phyloP scores from a whole-genome alignment of 2,797 vertebrate species.

The Phyllotis vaccarum region DNA sequence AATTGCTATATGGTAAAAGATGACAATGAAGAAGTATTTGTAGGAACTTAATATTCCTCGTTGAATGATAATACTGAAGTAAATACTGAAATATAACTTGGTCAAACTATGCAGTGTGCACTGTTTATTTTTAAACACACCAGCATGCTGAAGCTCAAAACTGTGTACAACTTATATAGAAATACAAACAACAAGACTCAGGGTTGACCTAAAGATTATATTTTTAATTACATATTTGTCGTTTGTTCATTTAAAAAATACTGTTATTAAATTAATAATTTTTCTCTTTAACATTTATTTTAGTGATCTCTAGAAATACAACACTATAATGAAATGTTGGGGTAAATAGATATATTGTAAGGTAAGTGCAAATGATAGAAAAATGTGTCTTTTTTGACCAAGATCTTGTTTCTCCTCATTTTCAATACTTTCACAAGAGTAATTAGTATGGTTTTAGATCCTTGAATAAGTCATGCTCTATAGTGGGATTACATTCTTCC shows the following conservation, averaged over 20 bases:
- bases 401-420: background rate
- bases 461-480: background rate
- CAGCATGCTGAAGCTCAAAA: background rate
- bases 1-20: background rate
- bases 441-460: background rate
- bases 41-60: background rate
- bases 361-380: background rate
- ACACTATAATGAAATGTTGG: background rate
- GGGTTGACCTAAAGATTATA: background rate
- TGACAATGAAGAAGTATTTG: background rate
- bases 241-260: background rate
- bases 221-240: background rate
- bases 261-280: background rate
- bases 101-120: background rate
- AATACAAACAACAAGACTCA: background rate
- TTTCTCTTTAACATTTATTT: background rate
- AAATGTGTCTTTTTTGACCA: background rate
- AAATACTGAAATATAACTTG: background rate
- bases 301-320: background rate
- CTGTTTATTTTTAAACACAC: background rate
- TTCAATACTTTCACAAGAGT: background rate
- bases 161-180: background rate
- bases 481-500: too few species aligned
- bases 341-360: background rate
- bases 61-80: background rate